Conservation (phyloP, 2,888 invertebrate genomes). For the Cylloceria caligata region DNA sequence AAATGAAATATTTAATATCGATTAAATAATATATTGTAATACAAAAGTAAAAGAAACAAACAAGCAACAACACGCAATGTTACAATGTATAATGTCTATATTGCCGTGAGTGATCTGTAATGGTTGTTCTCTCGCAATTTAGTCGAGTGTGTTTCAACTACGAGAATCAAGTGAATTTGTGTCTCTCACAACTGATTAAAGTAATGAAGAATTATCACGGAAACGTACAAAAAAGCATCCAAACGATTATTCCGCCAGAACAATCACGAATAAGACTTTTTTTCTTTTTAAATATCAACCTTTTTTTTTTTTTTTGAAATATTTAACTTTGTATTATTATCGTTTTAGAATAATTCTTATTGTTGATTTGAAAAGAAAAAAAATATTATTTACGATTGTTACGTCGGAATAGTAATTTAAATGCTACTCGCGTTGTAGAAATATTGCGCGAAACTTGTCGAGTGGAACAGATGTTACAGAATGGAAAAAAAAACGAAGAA, state of each 20-base stretch:
- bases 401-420: neutral
- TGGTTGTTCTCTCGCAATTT: conserved; percentile 55
- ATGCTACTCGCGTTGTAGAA: neutral
- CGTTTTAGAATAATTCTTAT: neutral
- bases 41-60: conserved; percentile 18
- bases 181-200: conserved; percentile 55
- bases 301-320: neutral
- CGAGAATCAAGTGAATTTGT: conserved; percentile 60
- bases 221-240: neutral
- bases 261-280: conserved; percentile 3
- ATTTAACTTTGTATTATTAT: neutral
- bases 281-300: neutral
- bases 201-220: neutral
- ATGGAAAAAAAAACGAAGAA: neutral
- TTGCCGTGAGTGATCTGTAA: conserved; percentile 23
- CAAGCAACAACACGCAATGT: conserved; percentile 71
- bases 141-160: conserved; percentile 54
- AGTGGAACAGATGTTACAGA: neutral
- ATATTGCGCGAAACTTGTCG: conserved; percentile 12
- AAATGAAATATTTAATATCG: conserved; percentile 77
- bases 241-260: conserved; percentile 9
- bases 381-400: neutral
- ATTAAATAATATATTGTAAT: conserved; percentile 77
- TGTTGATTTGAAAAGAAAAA: neutral
- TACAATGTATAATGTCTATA: conserved; percentile 61